Evolutionary conservation across 2,113 vertebrate genomes (phyloP), one percentile per base, ranked within the genome.

Genomic region (Sebastes schlegelii): DNA sequence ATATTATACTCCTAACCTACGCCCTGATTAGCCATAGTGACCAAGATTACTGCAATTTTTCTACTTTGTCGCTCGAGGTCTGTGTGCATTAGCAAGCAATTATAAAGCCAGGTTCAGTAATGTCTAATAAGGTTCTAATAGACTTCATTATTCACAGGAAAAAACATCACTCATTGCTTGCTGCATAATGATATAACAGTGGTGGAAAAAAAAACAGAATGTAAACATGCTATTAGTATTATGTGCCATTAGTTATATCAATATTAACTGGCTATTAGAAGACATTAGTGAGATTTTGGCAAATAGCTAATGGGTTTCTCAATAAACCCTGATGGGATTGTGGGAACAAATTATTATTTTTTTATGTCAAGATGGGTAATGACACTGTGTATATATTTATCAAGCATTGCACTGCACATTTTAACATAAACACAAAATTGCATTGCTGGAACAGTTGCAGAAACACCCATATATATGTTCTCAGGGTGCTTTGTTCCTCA

Each of bases 21-120:
- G 23, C 23, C 61, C 61, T 34, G 34, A 34, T 74, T 82, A 86
- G 52, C 82, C 60, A 74, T 78, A 77, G 88, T 87, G 51, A 69
- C 52, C 55, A 60, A 81, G 43, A 86, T 74, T 72, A 52, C 21
- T 34, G 6, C 54, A 42, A 5, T 40, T 60, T 79, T 55, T 57
- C 6, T 21, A 1, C 17, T 65, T 48, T 49, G 26, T 63, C 72
- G 58, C 19, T 21, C 57, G 52, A 67, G 23, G 14, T 52, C 43
- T 9, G 4, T 58, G 21, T 34, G n/a, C 71, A 78, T 69, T 52
- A 80, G 63, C 1, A 52, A 82, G 51, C 55, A 49, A 55, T 82
- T 86, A 65, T 21, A 19, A 2, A 57, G 52, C 16, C 42, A 62
- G 51, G n/a, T 48, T 74, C 61, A 62, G 48, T 40, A 75, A 78